Percentiles rank a stretch among this genome's conserved stretches.
These are phyloP conservation scores for Aptenodytes forsteri DNA, from an alignment of 2,113 vertebrate species.

Conservation along the genomic window DNA sequence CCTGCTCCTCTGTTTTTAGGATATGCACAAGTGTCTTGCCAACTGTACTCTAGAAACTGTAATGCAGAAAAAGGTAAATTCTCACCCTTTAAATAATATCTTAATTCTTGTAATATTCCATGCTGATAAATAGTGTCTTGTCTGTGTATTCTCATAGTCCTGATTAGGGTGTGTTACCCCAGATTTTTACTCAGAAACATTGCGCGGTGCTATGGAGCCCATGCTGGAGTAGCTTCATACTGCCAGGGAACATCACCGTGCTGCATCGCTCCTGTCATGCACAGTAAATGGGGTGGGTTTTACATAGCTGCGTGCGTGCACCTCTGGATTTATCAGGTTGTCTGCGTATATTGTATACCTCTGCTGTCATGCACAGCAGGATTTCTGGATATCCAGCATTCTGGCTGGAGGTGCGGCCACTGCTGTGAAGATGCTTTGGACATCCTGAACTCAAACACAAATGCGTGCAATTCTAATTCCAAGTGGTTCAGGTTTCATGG, in stretches of 20 bases:
- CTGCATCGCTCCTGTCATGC: background rate
- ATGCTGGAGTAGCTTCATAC: too few relatives aligned
- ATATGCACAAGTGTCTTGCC: background rate
- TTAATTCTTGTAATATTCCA: background rate
- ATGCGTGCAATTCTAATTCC: background rate
- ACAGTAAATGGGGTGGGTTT: background rate
- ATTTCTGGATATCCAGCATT: background rate
- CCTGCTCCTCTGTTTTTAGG: background rate
- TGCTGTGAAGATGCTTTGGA: background rate
- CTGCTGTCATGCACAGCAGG: background rate
- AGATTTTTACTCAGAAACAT: background rate
- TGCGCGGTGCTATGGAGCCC: background rate
- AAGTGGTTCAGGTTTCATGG: background rate
- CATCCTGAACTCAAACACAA: background rate
- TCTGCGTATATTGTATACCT: background rate
- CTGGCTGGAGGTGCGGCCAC: background rate
- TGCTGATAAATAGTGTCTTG: background rate
- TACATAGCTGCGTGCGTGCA: background rate
- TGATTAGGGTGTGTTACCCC: background rate
- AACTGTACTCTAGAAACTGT: background rate
- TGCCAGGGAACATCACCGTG: fast-evolving
- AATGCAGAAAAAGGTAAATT: background rate
- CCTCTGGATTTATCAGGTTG: background rate
- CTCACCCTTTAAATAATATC: background rate
- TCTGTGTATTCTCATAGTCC: background rate